Conservation (phyloP, 53 echinoderm and acorn worm species). For the Temnopleurus reevesii region DNA sequence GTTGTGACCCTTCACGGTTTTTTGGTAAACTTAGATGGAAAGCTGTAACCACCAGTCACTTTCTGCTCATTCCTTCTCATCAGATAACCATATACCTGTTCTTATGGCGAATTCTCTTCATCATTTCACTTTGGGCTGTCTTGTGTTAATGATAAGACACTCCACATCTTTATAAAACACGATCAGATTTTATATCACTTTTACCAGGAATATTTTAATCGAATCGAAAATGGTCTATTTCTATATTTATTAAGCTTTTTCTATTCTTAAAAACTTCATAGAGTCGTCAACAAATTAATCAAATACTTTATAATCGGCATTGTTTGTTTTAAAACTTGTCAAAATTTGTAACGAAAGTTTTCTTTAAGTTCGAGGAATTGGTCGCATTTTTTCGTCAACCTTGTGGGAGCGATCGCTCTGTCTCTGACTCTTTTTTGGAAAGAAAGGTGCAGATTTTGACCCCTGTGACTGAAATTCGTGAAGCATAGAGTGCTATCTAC, state of each 20-base stretch:
- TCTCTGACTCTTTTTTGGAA: constrained; percentile 8
- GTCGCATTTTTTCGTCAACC: constrained; percentile 13
- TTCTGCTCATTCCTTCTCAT: constrained; percentile 15
- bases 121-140: constrained; percentile 2
- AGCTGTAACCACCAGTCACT: constrained; percentile 6
- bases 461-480: constrained; percentile 56
- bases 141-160: constrained; percentile 11
- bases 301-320: not conserved
- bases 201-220: not conserved
- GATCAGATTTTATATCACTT: not conserved
- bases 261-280: not conserved
- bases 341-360: constrained; percentile 1
- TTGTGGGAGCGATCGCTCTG: constrained; percentile 6
- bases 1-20: constrained; percentile 47
- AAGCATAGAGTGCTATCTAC: constrained; percentile 52
- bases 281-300: not conserved
- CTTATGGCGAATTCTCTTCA: constrained; percentile 4
- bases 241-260: not conserved
- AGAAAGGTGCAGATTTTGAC: constrained; percentile 55
- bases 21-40: constrained; percentile 44
- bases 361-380: constrained; percentile 17
- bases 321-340: not conserved
- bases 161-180: not conserved
- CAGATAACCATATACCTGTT: not conserved
- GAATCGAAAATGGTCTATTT: not conserved